Evolutionary conservation across 2,888 invertebrate species (phyloP), one percentile per base, ranked within the genome.

Genomic region (Caenorhabditis japonica): DNA sequence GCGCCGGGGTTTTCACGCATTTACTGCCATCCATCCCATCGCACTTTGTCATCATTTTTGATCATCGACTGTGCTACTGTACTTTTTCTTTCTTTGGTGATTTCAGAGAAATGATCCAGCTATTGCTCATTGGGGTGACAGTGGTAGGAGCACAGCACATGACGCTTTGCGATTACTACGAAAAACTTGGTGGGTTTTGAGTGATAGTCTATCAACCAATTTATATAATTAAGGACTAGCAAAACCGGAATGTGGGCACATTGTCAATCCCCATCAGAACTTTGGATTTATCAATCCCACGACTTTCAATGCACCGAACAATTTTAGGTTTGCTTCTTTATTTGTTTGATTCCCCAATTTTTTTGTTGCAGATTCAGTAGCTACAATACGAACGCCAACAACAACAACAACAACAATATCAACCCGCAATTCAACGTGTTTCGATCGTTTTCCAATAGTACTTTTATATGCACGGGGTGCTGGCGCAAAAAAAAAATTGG

Each of bases 151-250:
- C 69, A 27, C 74, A 74, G 51, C 74, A 69, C 25, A 74, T 77
- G 71, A 77, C 71, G 19, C 52, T 77, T 25, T 77, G 77, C 36
- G 77, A 77, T 41, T 77, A 77, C 47, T 77, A 60, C 44, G 77
- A 71, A 43, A 77, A 75, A 52, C 56, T 77, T 34, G 76, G 76
- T 76, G 34, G 34, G 56, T 44, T 4, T 21, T 34, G 19, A 13
- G 10, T 12, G 10, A n/a, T 13, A 39, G 10, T 21, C 13, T 46
- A 36, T 39, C 19, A 13, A 51, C 4, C n/a, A 15, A 34, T 23
- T 0, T 5, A 23, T 38, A 19, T 17, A 17, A 41, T 70, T 17
- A 17, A 75, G 77, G 77, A 46, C 39, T 77, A n/a, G 71, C 68
- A 13, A 74, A 75, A 44, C 38, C 77, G 27, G 77, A 77, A 44